These are phyloP conservation scores for Squalus acanthias DNA, from an alignment of 2,797 vertebrate species.

Conservation along the genomic window DNA sequence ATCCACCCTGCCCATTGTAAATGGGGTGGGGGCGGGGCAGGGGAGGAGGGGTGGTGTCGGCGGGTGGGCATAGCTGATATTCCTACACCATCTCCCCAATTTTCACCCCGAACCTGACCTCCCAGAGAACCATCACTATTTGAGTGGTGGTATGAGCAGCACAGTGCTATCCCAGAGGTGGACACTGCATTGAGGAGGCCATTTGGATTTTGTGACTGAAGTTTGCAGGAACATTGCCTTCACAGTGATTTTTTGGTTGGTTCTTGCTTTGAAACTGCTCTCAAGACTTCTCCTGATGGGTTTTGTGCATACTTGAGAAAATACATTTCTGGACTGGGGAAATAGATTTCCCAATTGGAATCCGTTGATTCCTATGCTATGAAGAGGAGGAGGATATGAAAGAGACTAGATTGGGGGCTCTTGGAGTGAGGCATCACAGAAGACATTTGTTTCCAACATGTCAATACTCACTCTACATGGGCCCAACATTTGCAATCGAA, in stretches of 20 bases:
- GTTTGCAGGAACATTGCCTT: neutral
- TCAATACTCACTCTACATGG: neutral
- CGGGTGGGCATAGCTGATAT: neutral
- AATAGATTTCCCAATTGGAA: neutral
- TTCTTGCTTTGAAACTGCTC: neutral
- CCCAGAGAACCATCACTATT: neutral
- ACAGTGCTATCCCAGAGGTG: neutral
- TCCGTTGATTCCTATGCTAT: neutral
- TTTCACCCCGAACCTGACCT: neutral
- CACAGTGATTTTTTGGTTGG: neutral
- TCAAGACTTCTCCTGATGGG: neutral
- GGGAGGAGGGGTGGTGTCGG: too few relatives aligned
- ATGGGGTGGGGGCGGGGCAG: too few relatives aligned
- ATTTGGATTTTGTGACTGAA: neutral
- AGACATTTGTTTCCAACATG: neutral
- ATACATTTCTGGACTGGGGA: neutral
- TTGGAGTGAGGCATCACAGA: slow-evolving; percentile 39
- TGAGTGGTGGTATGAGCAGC: neutral
- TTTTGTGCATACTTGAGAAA: neutral
- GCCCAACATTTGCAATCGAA: too few relatives aligned
- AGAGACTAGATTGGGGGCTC: neutral
- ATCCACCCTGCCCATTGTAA: neutral
- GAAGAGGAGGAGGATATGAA: neutral
- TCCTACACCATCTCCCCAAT: neutral
- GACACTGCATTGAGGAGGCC: neutral